These are phyloP conservation scores for Molossus alvarezi DNA, from an alignment of 2,797 vertebrate species.

Conservation along the genomic window DNA sequence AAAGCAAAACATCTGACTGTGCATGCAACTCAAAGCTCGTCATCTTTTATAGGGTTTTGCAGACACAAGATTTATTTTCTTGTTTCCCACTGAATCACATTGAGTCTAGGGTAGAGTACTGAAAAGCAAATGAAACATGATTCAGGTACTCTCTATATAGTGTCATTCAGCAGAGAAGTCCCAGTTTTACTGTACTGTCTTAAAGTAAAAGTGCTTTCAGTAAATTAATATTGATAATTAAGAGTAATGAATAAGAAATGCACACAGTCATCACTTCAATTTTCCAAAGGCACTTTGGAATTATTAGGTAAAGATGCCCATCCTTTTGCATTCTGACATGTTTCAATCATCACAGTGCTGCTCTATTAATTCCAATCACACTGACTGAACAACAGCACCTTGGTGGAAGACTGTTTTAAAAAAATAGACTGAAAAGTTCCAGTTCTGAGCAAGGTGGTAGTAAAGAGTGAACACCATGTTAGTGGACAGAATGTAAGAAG, in stretches of 20 bases:
- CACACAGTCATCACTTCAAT: neutral
- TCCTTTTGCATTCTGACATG: neutral
- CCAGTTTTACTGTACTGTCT: neutral
- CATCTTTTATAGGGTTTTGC: constrained; percentile 47
- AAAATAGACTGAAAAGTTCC: neutral
- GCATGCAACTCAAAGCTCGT: constrained; percentile 78
- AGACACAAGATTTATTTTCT: constrained; percentile 25
- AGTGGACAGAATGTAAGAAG: neutral
- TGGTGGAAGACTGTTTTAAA: neutral
- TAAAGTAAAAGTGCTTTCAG: neutral
- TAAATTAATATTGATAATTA: neutral
- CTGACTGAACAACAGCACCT: neutral
- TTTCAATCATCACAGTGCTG: neutral
- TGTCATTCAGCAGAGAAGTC: neutral
- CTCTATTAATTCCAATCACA: neutral
- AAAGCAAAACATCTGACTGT: constrained; percentile 80
- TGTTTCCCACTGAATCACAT: constrained; percentile 58
- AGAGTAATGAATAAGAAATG: neutral
- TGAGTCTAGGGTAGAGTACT: neutral
- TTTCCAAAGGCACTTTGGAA: neutral
- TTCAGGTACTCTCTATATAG: neutral
- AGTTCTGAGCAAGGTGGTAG: neutral
- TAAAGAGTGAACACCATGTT: neutral
- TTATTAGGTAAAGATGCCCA: neutral
- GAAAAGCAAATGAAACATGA: constrained; percentile 31